phyloP scores from a whole-genome alignment of 2,797 vertebrate genomes.

The Scarus forsteni region DNA sequence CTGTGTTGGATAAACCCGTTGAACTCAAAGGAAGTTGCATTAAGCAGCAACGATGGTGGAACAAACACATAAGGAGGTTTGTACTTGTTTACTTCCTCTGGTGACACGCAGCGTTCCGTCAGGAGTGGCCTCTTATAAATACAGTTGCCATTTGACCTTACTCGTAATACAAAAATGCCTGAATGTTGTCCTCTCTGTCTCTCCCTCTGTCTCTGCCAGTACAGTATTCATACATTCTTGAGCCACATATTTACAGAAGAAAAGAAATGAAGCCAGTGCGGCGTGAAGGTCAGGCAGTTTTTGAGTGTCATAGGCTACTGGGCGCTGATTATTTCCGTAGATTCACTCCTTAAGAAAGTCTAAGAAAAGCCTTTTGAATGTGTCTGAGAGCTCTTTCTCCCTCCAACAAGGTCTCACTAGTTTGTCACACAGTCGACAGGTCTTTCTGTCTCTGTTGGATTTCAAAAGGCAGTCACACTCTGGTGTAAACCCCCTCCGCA shows the following conservation, averaged over 20 bases:
- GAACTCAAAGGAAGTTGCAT: constrained; percentile 37
- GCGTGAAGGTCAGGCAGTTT: constrained; percentile 64
- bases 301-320: constrained; percentile 44
- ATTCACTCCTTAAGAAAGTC: constrained; percentile 50
- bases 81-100: constrained; percentile 14
- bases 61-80: constrained; percentile 24
- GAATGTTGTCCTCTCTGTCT: not conserved
- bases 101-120: constrained; percentile 7
- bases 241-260: constrained; percentile 18
- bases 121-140: constrained; percentile 29
- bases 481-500: constrained; percentile 20
- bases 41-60: not conserved
- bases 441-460: constrained; percentile 31
- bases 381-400: constrained; percentile 20
- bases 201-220: constrained; percentile 23
- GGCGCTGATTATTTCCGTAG: constrained; percentile 58
- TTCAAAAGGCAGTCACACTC: constrained; percentile 32
- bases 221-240: constrained; percentile 21
- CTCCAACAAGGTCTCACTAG: constrained; percentile 30
- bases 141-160: constrained; percentile 15
- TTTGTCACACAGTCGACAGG: constrained; percentile 23
- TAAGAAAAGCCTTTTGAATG: constrained; percentile 25
- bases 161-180: constrained; percentile 14
- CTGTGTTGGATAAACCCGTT: constrained; percentile 58
- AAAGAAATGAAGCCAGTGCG: constrained; percentile 45